A percentile compares a stretch with the other conserved stretches of the same genome.
phyloP scores from a whole-genome alignment of 2,113 vertebrate genomes.

The Macrotus californicus region DNA sequence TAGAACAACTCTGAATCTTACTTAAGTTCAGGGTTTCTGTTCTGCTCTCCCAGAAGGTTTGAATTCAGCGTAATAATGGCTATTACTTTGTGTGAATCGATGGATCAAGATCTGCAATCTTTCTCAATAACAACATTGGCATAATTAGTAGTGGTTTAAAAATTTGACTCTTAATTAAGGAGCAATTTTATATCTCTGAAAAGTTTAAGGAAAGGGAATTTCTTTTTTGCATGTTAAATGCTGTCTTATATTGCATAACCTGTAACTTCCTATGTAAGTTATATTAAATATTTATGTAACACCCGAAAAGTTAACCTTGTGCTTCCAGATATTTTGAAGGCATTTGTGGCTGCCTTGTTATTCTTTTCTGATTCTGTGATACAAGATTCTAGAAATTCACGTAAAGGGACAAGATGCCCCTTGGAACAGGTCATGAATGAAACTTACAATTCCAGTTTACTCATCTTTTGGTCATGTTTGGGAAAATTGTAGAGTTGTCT shows the following conservation, averaged over 20 bases:
- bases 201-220: slow-evolving; percentile 24
- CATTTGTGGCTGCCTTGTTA: background rate
- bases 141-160: slow-evolving; percentile 57
- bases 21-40: slow-evolving; percentile 52
- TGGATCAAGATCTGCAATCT: slow-evolving; percentile 15
- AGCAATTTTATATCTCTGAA: slow-evolving; percentile 16
- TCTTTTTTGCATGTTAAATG: slow-evolving; percentile 3
- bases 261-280: background rate
- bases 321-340: background rate
- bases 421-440: slow-evolving; percentile 33
- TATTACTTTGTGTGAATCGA: slow-evolving; percentile 45
- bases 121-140: background rate
- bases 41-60: slow-evolving; percentile 54
- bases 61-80: slow-evolving; percentile 25
- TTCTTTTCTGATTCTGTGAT: background rate
- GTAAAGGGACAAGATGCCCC: background rate
- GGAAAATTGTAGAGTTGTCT: background rate
- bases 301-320: slow-evolving; percentile 2
- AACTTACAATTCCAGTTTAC: slow-evolving; percentile 60
- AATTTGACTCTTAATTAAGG: slow-evolving; percentile 55
- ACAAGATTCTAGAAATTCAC: background rate
- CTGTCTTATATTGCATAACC: background rate
- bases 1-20: slow-evolving; percentile 68
- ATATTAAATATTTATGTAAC: background rate
- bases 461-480: slow-evolving; percentile 15